Base-by-base conservation (phyloP, 2,113 vertebrate species). In the Sialia sialis region DNA sequence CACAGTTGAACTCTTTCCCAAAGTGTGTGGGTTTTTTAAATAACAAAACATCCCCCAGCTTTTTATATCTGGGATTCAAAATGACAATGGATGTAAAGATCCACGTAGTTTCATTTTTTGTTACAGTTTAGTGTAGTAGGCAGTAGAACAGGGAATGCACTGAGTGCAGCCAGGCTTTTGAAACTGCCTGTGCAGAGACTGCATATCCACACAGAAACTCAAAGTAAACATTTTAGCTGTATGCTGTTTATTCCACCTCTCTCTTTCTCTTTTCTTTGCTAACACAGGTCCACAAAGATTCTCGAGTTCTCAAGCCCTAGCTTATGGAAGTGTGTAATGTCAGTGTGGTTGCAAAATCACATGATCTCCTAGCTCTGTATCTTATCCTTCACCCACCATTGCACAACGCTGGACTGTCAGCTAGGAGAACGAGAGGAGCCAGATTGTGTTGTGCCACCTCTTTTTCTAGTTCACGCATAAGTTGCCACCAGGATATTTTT, bases 191-290 rank as follows among this genome's bases (percentile, higher is more conserved):
- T 60, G 69, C 54, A 89, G 51, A 84, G 55, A 26, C 39, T 64
- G 43, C 38, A 7, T 67, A 54, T 54, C 89, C 63, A 59, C 10
- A 11, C 67, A 73, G 55, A 91, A 89, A 62, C 54, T 68, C 93
- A 48, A 52, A 92, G 39, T 78, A 84, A 91, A 79, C 67, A 70
- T 74, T 63, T 88, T 86, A 87, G 89, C 62, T 62, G 9, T 41
- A 39, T 29, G 78, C 86, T 92, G 80, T 48, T 94, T 93, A 89
- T 94, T 89, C 89, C 81, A 94, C 87, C 78, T 92, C 69, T 93
- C 67, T 95, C 82, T 84, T 89, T 94, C 87, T 95, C 93, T 93
- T 94, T 94, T 86, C 92, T 96, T 92, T 89, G 90, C 93, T 95
- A 92, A 92, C 89, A 82, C 62, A 81, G 77, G 84, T 94, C 93